These are phyloP conservation scores for Capreolus pygargus DNA, from an alignment of 2,113 vertebrate genomes.

Conservation along the genomic window DNA sequence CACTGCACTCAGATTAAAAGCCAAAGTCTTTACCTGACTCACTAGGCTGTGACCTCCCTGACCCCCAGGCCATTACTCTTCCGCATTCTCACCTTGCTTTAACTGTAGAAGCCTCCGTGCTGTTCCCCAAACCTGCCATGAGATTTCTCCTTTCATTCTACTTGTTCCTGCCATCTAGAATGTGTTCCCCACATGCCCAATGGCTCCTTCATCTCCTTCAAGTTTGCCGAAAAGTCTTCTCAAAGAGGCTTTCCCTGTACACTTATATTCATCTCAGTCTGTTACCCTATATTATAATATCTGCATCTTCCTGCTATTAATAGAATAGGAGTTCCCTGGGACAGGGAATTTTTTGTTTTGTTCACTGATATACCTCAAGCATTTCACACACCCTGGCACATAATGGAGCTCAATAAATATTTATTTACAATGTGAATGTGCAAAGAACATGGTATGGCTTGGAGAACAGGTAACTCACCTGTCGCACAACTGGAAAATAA, in stretches of 20 bases:
- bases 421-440: background rate
- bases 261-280: background rate
- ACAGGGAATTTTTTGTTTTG: background rate
- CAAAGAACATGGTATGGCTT: background rate
- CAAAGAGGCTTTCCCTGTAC: background rate
- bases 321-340: background rate
- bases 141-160: background rate
- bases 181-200: background rate
- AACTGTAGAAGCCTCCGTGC: background rate
- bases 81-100: background rate
- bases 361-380: background rate
- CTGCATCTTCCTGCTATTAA: background rate
- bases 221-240: background rate
- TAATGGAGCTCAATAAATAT: background rate
- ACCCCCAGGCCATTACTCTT: background rate
- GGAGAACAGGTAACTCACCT: background rate
- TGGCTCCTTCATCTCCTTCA: background rate
- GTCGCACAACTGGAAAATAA: rapidly evolving
- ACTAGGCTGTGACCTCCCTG: too few relatives aligned
- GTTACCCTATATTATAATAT: background rate
- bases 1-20: background rate
- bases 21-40: background rate
- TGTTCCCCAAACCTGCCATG: background rate
- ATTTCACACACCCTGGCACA: background rate
- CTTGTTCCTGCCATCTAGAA: background rate